Percentiles rank a stretch among this genome's conserved stretches.
These are phyloP conservation scores for Stenotaenia linearis DNA, from an alignment of 2,888 invertebrate species.

Conservation along the genomic window DNA sequence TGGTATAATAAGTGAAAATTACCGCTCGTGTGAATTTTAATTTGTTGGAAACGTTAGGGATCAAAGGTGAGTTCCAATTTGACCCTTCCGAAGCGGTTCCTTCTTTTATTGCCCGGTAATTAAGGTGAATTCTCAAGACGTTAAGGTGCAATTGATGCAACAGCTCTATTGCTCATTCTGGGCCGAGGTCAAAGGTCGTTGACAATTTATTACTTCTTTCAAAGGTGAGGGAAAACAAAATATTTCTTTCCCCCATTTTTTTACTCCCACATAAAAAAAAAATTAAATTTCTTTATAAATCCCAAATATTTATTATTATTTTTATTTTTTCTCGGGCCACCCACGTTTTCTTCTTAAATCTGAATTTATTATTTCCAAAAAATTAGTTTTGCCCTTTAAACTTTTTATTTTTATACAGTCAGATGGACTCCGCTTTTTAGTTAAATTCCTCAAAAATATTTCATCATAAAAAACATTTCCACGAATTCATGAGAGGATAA, in stretches of 20 bases:
- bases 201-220: background rate
- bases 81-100: background rate
- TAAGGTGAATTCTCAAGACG: conserved; percentile 6
- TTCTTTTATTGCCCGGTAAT: conserved; percentile 19
- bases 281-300: no score
- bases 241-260: background rate
- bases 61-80: background rate
- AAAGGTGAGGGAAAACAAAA: background rate
- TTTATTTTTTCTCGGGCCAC: no score
- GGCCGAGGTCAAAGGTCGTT: background rate
- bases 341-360: no score
- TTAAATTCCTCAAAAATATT: background rate
- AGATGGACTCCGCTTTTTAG: no score
- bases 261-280: no score
- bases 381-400: background rate
- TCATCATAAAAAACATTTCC: background rate
- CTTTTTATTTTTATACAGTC: background rate
- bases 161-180: conserved; percentile 11
- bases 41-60: background rate
- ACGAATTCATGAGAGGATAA: conserved; percentile 10
- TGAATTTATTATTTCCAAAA: background rate
- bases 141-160: conserved; percentile 19
- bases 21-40: background rate
- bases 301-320: no score
- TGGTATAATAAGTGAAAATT: background rate